phyloP scores from a whole-genome alignment of 1,140 invertebrate species.

The Panonychus citri region DNA sequence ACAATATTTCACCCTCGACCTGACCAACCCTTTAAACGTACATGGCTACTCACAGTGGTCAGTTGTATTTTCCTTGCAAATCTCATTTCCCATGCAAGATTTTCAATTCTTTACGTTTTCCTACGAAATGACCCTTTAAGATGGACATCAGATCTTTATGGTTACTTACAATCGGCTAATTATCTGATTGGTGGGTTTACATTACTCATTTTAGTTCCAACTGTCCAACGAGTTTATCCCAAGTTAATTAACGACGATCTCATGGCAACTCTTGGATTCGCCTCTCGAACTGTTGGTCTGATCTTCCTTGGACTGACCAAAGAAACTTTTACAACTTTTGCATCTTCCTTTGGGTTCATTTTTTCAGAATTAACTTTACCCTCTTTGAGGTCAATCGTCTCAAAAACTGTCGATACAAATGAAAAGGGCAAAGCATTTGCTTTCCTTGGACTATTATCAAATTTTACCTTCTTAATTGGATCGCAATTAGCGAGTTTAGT shows the following conservation, averaged over 20 bases:
- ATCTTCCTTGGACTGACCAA: slow-evolving; percentile 20
- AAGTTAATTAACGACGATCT: slow-evolving; percentile 17
- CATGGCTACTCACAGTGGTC: slow-evolving; percentile 14
- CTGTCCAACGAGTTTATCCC: slow-evolving; percentile 12
- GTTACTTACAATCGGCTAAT: slow-evolving; percentile 23
- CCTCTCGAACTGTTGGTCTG: slow-evolving; percentile 21
- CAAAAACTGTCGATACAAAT: slow-evolving; percentile 23
- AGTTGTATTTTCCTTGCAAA: slow-evolving; percentile 8
- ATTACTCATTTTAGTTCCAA: slow-evolving; percentile 20
- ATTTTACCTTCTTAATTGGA: neutral
- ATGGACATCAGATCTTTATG: slow-evolving; percentile 23
- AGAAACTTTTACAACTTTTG: slow-evolving; percentile 11
- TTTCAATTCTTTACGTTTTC: slow-evolving; percentile 22
- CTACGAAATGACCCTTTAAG: slow-evolving; percentile 18
- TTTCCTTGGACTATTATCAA: slow-evolving; percentile 18
- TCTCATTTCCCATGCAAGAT: slow-evolving; percentile 20
- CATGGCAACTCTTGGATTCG: slow-evolving; percentile 20
- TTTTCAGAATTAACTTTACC: slow-evolving; percentile 26
- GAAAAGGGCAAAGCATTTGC: slow-evolving; percentile 28
- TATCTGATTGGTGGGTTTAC: slow-evolving; percentile 21
- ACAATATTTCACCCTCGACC: slow-evolving; percentile 20
- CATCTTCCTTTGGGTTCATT: slow-evolving; percentile 15
- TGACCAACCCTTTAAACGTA: slow-evolving; percentile 10
- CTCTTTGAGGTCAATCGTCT: slow-evolving; percentile 23
- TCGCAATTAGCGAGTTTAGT: neutral